Evolutionary conservation across 2,797 vertebrate species (phyloP).

Genomic region (Falco columbarius): DNA sequence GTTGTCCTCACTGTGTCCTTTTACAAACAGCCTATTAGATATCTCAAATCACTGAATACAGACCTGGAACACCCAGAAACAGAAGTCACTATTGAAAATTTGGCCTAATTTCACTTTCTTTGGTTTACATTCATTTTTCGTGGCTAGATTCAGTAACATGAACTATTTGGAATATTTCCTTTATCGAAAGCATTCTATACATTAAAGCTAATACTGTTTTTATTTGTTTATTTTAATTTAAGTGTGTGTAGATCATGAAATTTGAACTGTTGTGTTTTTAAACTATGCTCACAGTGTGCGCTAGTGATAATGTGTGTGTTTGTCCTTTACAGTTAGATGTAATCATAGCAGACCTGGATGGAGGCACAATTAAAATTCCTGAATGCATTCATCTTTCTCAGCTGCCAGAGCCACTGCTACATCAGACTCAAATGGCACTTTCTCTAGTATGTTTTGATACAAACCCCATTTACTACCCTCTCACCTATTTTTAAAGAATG

Average conservation of each 20-base stretch:
- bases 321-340: slow-evolving; percentile 90
- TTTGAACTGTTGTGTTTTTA: background rate
- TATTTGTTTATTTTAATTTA: background rate
- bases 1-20: background rate
- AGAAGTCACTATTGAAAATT: background rate
- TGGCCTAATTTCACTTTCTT: background rate
- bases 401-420: slow-evolving; percentile 93
- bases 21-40: background rate
- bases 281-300: background rate
- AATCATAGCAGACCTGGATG: slow-evolving; percentile 97
- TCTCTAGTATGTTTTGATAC: slow-evolving; percentile 84
- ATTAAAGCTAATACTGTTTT: background rate
- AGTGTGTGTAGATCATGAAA: background rate
- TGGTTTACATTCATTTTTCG: background rate
- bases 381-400: slow-evolving; percentile 97
- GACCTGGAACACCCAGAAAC: background rate
- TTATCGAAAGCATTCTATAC: background rate
- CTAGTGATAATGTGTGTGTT: background rate
- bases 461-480: background rate
- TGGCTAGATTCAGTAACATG: background rate
- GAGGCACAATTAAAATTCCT: slow-evolving; percentile 97
- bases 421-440: slow-evolving; percentile 88
- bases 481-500: background rate
- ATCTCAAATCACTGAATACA: background rate
- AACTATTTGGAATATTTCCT: background rate